Evolutionary conservation across 1,140 invertebrate genomes (phyloP).

Genomic region (Coelopa frigida): DNA sequence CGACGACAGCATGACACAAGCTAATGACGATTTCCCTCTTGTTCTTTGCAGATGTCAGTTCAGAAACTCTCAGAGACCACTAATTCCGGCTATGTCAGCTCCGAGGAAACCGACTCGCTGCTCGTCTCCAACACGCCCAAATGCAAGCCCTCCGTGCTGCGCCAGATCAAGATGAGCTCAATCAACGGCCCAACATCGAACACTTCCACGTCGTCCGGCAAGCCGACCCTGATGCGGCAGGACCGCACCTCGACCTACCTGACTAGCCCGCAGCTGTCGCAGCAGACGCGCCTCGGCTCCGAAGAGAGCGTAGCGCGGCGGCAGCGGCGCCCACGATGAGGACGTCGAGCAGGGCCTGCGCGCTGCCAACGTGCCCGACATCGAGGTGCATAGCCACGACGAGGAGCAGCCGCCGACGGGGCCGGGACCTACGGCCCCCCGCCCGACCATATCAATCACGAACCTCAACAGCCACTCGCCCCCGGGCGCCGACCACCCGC

Average conservation of each 20-base stretch:
- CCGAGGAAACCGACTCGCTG: conserved; percentile 71
- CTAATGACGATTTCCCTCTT: conserved; percentile 4
- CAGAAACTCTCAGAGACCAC: conserved; percentile 48
- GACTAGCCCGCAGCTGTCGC: conserved; percentile 68
- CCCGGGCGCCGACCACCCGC: conserved; percentile 46
- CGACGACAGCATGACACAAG: too few relatives aligned
- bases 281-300: conserved; percentile 58
- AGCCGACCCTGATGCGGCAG: conserved; percentile 74
- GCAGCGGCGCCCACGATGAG: conserved; percentile 22
- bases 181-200: conserved; percentile 20
- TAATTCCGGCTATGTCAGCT: conserved; percentile 60
- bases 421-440: conserved; percentile 17
- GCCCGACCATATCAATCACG: conserved; percentile 44
- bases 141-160: conserved; percentile 18
- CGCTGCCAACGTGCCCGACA: conserved; percentile 68
- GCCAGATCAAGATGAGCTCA: conserved; percentile 33
- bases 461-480: conserved; percentile 46
- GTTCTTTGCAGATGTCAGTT: conserved; percentile 41
- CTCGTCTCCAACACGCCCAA: conserved; percentile 49
- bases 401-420: conserved; percentile 39
- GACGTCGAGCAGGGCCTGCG: conserved; percentile 61
- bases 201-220: conserved; percentile 41
- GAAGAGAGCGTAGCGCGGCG: conserved; percentile 59
- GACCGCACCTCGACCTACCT: conserved; percentile 69
- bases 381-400: conserved; percentile 70